phyloP scores from a whole-genome alignment of 2,113 vertebrate species.

The Ramphastos sulfuratus region DNA sequence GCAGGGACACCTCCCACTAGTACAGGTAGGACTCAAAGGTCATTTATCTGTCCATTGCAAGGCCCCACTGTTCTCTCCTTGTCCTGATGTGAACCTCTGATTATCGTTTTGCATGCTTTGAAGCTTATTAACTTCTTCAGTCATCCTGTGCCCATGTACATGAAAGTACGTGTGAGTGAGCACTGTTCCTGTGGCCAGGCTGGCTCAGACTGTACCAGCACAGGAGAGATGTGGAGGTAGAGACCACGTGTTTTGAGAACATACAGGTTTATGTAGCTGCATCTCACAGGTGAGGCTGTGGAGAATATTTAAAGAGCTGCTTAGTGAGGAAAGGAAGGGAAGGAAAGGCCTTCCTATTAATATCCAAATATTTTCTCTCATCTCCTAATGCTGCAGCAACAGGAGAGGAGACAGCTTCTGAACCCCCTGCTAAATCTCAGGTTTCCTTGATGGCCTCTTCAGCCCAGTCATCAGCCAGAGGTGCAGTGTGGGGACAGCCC shows the following conservation, averaged over 20 bases:
- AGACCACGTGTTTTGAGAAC: neutral
- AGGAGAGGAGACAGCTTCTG: neutral
- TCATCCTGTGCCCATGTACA: neutral
- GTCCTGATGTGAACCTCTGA: conserved; percentile 38
- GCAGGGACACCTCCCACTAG: too few relatives aligned
- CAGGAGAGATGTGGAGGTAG: neutral
- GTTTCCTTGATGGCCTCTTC: accelerated
- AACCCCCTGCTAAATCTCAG: neutral
- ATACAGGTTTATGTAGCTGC: neutral
- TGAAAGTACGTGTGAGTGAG: neutral
- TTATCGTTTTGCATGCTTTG: neutral
- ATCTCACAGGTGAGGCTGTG: neutral
- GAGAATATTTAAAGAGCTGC: neutral
- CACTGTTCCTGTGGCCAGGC: neutral
- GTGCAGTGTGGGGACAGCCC: neutral
- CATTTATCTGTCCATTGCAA: neutral
- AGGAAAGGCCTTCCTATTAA: neutral
- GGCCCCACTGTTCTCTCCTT: neutral
- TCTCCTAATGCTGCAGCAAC: neutral
- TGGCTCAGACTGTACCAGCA: neutral
- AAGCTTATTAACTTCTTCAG: conserved; percentile 28
- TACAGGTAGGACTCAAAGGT: neutral
- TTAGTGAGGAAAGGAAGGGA: neutral
- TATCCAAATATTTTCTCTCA: neutral
- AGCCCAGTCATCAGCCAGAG: neutral